phyloP scores from a whole-genome alignment of 2,113 vertebrate species.

The Myotis davidii region DNA sequence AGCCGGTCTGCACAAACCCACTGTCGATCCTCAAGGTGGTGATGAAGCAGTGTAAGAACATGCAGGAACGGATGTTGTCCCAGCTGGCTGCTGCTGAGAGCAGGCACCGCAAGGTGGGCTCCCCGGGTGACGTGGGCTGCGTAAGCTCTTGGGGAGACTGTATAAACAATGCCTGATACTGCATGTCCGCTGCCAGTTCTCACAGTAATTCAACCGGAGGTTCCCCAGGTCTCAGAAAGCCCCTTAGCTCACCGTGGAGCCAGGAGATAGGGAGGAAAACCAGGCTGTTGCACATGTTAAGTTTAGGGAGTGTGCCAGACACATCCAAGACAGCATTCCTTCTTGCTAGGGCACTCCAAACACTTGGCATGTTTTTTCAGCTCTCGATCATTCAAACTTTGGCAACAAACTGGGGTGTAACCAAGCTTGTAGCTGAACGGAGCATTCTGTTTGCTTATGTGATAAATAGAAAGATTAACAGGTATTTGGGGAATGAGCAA shows the following conservation, averaged over 20 bases:
- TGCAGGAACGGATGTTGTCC: conserved; percentile 97
- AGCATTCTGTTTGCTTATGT: conserved; percentile 45
- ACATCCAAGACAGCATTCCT: background rate
- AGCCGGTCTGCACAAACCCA: conserved; percentile 90
- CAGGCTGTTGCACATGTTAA: background rate
- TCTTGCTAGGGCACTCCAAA: background rate
- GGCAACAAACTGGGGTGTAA: conserved; percentile 13
- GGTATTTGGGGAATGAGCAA: conserved; percentile 52
- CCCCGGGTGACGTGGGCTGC: fast-evolving
- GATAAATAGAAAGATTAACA: conserved; percentile 64
- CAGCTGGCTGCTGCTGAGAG: conserved; percentile 96
- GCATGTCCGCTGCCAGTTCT: background rate
- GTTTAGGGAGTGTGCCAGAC: background rate
- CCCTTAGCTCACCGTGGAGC: background rate
- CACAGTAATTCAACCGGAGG: background rate
- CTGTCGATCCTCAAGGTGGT: conserved; percentile 94
- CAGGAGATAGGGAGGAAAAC: background rate
- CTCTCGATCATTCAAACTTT: conserved; percentile 38
- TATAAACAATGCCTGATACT: background rate
- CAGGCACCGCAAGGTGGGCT: conserved; percentile 94
- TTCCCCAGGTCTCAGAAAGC: background rate
- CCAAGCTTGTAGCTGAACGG: conserved; percentile 6
- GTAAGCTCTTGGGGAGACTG: fast-evolving
- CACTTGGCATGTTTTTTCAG: conserved; percentile 9
- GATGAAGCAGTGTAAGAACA: conserved; percentile 96